These are phyloP conservation scores for Icerya purchasi DNA, from an alignment of 2,888 invertebrate genomes.

Conservation along the genomic window DNA sequence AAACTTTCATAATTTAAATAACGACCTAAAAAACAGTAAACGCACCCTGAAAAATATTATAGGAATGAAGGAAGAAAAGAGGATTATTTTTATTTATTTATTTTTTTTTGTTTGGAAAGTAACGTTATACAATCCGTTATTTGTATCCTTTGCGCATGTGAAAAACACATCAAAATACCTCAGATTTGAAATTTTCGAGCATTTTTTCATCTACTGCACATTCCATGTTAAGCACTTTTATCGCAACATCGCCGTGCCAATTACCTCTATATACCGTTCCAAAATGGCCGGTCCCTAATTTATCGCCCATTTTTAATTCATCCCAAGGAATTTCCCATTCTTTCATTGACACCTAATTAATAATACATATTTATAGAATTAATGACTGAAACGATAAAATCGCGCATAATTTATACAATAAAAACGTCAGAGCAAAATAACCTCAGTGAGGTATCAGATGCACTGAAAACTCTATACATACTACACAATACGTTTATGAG, in stretches of 20 bases:
- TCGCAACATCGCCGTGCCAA: conserved; percentile 96
- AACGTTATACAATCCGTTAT: neutral
- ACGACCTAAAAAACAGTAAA: too few species aligned
- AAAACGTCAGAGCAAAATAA: too few species aligned
- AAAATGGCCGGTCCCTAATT: conserved; percentile 78
- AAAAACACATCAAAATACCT: conserved; percentile 33
- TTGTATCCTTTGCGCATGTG: too few species aligned
- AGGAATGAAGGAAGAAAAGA: neutral
- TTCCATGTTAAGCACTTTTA: conserved; percentile 84
- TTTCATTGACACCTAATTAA: conserved; percentile 52
- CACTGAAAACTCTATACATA: too few species aligned
- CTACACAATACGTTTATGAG: too few species aligned
- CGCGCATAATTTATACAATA: too few species aligned
- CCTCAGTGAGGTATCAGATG: too few species aligned
- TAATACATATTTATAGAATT: too few species aligned
- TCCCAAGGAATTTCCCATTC: conserved; percentile 99
- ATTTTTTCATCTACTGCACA: conserved; percentile 64
- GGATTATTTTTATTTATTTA: too few species aligned
- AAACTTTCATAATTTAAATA: too few species aligned
- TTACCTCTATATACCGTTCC: conserved; percentile 84
- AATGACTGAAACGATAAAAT: too few species aligned
- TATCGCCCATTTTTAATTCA: conserved; percentile 66
- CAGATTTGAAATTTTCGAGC: conserved; percentile 82
- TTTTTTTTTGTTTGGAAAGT: neutral
- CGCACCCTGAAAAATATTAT: too few species aligned